A percentile compares a stretch with the other conserved stretches of the same genome.
These are phyloP conservation scores for Arctopsyche grandis DNA, from an alignment of 1,140 invertebrate species.

Conservation along the genomic window DNA sequence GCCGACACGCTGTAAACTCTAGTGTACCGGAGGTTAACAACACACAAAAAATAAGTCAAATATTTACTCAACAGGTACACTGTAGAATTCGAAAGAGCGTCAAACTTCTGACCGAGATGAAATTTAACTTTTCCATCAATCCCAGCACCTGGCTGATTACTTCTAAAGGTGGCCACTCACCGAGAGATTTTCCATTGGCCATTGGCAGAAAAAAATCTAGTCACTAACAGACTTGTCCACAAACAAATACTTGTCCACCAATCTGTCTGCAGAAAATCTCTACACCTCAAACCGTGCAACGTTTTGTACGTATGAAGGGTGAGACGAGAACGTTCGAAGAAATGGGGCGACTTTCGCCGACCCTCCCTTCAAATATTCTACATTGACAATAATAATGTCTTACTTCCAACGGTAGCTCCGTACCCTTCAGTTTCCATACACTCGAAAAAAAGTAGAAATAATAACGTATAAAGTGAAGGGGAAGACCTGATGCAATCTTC, in stretches of 20 bases:
- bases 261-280: no score
- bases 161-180: no score
- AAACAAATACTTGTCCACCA: no score
- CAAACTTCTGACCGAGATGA: not conserved
- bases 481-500: slow-evolving; percentile 51
- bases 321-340: not conserved
- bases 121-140: slow-evolving; percentile 15
- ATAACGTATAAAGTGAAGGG: slow-evolving; percentile 20
- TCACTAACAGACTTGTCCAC: no score
- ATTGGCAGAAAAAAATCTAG: no score
- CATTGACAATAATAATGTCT: slow-evolving; percentile 53
- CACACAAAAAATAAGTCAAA: slow-evolving; percentile 1
- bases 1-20: not conserved
- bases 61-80: slow-evolving; percentile 6
- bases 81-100: not conserved
- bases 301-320: no score
- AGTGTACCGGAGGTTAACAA: not conserved
- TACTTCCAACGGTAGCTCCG: slow-evolving; percentile 33
- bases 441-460: slow-evolving; percentile 50
- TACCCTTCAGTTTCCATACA: slow-evolving; percentile 15
- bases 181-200: no score
- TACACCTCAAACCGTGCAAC: no score
- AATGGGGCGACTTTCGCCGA: slow-evolving; percentile 7
- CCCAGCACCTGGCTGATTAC: slow-evolving; percentile 37
- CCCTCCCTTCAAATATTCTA: slow-evolving; percentile 25